Evolutionary conservation across 2,888 invertebrate species (phyloP), one percentile per base, ranked within the genome.

Genomic region (Himalopsyche japonica): DNA sequence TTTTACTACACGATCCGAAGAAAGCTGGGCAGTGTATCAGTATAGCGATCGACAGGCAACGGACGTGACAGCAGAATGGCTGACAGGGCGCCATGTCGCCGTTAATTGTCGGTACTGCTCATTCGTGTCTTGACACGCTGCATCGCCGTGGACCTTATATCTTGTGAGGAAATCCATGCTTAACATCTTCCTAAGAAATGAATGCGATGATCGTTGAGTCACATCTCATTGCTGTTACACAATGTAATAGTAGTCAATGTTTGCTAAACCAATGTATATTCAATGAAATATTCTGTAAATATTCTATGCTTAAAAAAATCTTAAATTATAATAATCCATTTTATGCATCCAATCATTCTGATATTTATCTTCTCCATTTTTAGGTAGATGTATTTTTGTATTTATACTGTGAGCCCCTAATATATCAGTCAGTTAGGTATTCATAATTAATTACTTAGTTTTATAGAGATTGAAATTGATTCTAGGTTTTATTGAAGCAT

Each of bases 11-110:
- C 20, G 24, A 57, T n/a, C 24, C 24, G 57, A n/a, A 20, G 57
- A 43, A 43, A 57, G 57, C 57, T 57, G 30, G 34, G 70, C 81
- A 37, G 70, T 27, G 47, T 81, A 81, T 81, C 81, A 18, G 43
- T 18, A 47, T 8, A 43, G 47, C 27, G 81, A 82, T 82, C 81
- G 76, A 76, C 76, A 76, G 34, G 76, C 30, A n/a, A 30, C 6
- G 77, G 48, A 20, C 32, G 47, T 70, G 81, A 82, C 81, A 82
- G 76, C 30, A 82, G 81, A 82, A 82, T 82, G 81, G 32, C 81
- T 48, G 81, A 43, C 76, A 37, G 30, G 43, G 77, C 76, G 81
- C 76, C 81, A 77, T 82, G 81, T 81, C 70, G 81, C 20, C 70
- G 81, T 81, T 81, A 81, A 81, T 81, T 81, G 81, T 70, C 76